Evolutionary conservation across 23 tunicate genomes (phyloP).

Genomic region (Botrylloides violaceus): DNA sequence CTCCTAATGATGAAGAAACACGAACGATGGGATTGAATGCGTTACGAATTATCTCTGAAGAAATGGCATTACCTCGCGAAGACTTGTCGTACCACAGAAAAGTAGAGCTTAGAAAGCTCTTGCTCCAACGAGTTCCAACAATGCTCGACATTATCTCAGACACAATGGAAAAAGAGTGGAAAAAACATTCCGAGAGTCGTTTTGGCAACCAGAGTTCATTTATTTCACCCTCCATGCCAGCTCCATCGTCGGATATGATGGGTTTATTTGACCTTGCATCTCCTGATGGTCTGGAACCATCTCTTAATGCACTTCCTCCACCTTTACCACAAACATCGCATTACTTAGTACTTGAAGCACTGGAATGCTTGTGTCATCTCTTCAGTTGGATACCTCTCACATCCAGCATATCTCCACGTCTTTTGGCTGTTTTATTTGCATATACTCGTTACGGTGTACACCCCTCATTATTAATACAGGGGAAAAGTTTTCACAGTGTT

Average conservation of each 20-base stretch:
- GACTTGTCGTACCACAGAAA: constrained; percentile 59
- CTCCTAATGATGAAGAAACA: constrained; percentile 46
- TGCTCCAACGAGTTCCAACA: constrained; percentile 53
- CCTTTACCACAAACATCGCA: constrained; percentile 31
- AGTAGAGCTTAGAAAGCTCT: constrained; percentile 45
- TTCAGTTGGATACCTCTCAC: constrained; percentile 94
- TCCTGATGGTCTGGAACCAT: constrained; percentile 1
- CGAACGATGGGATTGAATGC: constrained; percentile 74
- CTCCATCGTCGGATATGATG: background rate
- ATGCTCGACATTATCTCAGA: constrained; percentile 53
- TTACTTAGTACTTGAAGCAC: constrained; percentile 26
- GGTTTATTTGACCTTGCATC: constrained; percentile 16
- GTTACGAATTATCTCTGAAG: constrained; percentile 79
- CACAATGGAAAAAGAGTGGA: constrained; percentile 54
- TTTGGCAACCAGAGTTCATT: constrained; percentile 12
- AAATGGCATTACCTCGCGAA: constrained; percentile 64
- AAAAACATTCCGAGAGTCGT: constrained; percentile 25
- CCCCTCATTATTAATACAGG: background rate
- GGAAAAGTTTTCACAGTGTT: background rate
- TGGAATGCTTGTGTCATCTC: constrained; percentile 73
- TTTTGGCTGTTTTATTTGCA: constrained; percentile 47
- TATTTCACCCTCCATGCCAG: constrained; percentile 20
- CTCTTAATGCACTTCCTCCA: background rate
- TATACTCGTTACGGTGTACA: constrained; percentile 62
- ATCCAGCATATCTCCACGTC: constrained; percentile 38